These are phyloP conservation scores for Aspidoscelis tigris DNA, from an alignment of 2,113 vertebrate species.

Conservation along the genomic window DNA sequence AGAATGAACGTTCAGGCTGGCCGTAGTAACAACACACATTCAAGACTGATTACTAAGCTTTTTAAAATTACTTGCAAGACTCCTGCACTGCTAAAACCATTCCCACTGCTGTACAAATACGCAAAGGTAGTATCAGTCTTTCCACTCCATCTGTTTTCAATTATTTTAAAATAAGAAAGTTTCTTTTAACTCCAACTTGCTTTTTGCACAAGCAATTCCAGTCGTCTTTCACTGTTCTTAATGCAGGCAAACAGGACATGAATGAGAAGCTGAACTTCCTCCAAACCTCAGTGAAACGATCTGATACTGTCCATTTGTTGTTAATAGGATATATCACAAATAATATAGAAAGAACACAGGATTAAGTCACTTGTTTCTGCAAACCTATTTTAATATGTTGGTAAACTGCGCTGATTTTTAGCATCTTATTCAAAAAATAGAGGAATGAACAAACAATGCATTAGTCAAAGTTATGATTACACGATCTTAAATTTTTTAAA, in stretches of 20 bases:
- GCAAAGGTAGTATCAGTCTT: background rate
- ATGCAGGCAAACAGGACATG: background rate
- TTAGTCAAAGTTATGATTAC: background rate
- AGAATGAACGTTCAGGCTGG: no score
- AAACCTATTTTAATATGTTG: background rate
- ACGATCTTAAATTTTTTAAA: background rate
- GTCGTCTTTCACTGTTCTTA: background rate
- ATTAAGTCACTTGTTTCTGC: no score
- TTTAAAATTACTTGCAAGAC: background rate
- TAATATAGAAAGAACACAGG: background rate
- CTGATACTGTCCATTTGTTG: no score
- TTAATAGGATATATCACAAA: background rate
- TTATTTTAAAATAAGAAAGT: background rate
- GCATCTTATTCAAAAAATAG: background rate
- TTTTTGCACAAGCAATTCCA: conserved; percentile 12
- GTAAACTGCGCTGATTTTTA: background rate
- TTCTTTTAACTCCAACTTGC: conserved; percentile 4
- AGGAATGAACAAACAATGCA: background rate
- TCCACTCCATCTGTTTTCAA: conserved; percentile 7
- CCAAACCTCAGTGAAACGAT: background rate
- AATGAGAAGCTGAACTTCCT: background rate
- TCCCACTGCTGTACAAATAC: fast-evolving
- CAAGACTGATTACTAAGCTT: background rate
- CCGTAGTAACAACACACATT: no score
- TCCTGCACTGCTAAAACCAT: background rate